phyloP scores from a whole-genome alignment of 2,888 invertebrate species.

The Coleophora deauratella region DNA sequence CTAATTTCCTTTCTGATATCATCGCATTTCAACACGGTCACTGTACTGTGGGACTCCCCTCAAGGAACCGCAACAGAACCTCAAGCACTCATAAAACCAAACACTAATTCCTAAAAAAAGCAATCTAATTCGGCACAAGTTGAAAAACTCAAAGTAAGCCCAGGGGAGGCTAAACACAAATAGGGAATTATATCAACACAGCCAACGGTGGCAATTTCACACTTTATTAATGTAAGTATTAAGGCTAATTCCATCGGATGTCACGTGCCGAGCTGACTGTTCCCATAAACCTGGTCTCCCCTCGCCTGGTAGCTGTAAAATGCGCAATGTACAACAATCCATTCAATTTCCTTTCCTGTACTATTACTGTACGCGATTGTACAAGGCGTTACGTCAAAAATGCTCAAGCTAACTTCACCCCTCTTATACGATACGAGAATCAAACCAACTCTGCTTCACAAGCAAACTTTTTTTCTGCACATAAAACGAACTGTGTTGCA shows the following conservation, averaged over 20 bases:
- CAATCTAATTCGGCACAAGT: constrained; percentile 29
- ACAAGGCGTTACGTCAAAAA: constrained; percentile 16
- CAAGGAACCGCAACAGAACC: too few relatives aligned
- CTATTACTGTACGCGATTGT: constrained; percentile 12
- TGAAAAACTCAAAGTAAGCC: constrained; percentile 18
- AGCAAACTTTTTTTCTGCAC: too few relatives aligned
- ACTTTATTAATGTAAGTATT: constrained; percentile 74
- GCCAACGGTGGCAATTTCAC: constrained; percentile 68
- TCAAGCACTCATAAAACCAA: constrained; percentile 2
- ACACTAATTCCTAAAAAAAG: constrained; percentile 28
- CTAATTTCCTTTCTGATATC: too few relatives aligned
- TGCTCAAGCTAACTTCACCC: too few relatives aligned
- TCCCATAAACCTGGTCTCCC: constrained; percentile 59
- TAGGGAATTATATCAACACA: constrained; percentile 69
- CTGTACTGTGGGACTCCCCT: too few relatives aligned
- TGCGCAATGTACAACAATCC: constrained; percentile 20
- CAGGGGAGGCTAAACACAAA: constrained; percentile 45
- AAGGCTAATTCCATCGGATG: constrained; percentile 66
- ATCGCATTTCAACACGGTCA: constrained; percentile 19
- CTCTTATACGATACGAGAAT: too few relatives aligned
- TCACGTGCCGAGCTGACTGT: constrained; percentile 70
- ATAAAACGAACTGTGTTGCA: too few relatives aligned
- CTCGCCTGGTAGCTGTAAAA: constrained; percentile 17
- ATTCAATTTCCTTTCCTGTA: constrained; percentile 37
- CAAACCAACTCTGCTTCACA: too few relatives aligned